Base-by-base conservation (phyloP, 2,797 vertebrate genomes). In the Thaleichthys pacificus region DNA sequence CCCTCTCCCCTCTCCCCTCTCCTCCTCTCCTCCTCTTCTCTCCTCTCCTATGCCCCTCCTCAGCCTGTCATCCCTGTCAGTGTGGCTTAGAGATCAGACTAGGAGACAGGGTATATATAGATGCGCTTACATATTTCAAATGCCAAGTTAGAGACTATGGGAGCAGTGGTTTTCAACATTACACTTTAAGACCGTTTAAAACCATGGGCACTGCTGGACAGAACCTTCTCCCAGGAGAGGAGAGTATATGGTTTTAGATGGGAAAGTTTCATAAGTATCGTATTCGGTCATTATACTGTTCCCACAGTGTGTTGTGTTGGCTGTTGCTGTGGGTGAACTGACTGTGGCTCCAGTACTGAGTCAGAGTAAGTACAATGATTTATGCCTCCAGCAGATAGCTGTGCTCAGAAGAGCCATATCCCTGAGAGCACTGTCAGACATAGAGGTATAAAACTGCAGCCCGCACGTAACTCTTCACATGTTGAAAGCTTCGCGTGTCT, bases 71-170 rank as follows among this genome's bases (percentile, higher is more conserved):
- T 73, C 49, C 47, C 66, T 80, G 63, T 68, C 38, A 66, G 66
- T 75, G 76, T 69, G 68, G 51, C 56, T 81, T 78, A 78, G 61
- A 76, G 73, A 79, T 84, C 76, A 72, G 75, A 79, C 63, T 49
- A 82, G 64, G 64, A 65, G 61, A 81, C 21, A 11, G 42, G 56
- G 54, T 79, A 86, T 77, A 77, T 80, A 79, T 83, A 82, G 72
- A 71, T 28, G 24, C n/a, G 54, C 6, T 69, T 57, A 73, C 71
- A 82, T 87, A 78, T 77, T 77, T 83, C 35, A 78, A 61, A 83
- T 80, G 72, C 67, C 74, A 65, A 65, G 49, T 61, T 69, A 74
- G 66, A 77, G 30, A 38, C 72, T 49, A 56, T 62, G 47, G 68
- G 56, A 58, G 49, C 35, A 58, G 66, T 66, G 77, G 77, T 72